These are phyloP conservation scores for Drosophila nigritarsus DNA, from an alignment of 2,888 invertebrate genomes.

Conservation along the genomic window DNA sequence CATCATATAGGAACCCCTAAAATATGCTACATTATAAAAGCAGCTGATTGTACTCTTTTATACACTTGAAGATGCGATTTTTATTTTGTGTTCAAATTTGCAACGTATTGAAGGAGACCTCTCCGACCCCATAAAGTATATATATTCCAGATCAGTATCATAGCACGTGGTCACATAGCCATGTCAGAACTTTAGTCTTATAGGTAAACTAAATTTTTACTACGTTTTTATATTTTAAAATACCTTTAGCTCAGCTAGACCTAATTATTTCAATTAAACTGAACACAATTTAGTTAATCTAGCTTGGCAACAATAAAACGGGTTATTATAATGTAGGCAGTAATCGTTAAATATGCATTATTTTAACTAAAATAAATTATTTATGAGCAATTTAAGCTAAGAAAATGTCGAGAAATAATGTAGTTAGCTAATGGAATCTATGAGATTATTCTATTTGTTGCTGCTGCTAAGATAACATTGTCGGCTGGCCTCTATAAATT, in stretches of 20 bases:
- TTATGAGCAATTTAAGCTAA: neutral
- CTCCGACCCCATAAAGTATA: neutral
- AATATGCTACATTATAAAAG: constrained; percentile 31
- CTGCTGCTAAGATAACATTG: neutral
- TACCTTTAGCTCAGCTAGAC: neutral
- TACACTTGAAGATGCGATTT: neutral
- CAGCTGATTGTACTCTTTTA: neutral
- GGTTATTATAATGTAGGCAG: neutral
- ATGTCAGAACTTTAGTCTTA: too few species aligned
- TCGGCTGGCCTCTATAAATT: neutral
- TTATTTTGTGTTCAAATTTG: neutral
- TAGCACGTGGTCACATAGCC: neutral
- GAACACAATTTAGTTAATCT: neutral
- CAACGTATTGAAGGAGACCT: neutral
- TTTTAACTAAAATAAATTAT: neutral
- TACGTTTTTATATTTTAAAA: neutral
- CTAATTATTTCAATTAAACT: neutral
- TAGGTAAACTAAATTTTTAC: too few species aligned
- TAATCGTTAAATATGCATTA: neutral
- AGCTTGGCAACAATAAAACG: neutral
- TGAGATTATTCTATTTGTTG: neutral
- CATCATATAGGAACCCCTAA: constrained; percentile 23
- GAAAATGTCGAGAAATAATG: neutral
- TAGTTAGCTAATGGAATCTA: neutral
- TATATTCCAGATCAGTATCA: neutral